These are phyloP conservation scores for Graphium colonna DNA, from an alignment of 2,888 invertebrate genomes.

Conservation along the genomic window DNA sequence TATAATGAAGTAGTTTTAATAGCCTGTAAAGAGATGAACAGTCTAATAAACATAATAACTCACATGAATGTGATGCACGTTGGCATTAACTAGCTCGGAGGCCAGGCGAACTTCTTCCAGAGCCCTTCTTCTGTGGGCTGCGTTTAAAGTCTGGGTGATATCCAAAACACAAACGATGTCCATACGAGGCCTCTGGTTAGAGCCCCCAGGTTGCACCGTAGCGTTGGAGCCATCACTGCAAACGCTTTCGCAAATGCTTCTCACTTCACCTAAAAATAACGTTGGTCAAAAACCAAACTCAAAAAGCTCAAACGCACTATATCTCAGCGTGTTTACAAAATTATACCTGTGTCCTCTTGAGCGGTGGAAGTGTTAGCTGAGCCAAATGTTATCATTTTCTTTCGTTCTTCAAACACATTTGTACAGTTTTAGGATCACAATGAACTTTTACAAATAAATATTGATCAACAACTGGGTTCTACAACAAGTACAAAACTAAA, in stretches of 20 bases:
- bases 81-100: slow-evolving; percentile 88
- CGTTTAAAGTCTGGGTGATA: slow-evolving; percentile 85
- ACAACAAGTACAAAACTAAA: slow-evolving; percentile 35
- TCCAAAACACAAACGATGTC: slow-evolving; percentile 95
- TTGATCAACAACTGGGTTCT: slow-evolving; percentile 30
- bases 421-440: slow-evolving; percentile 56
- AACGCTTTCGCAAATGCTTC: slow-evolving; percentile 75
- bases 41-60: too few relatives aligned
- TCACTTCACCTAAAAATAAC: slow-evolving; percentile 63
- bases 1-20: too few relatives aligned
- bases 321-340: slow-evolving; percentile 30
- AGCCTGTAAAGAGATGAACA: too few relatives aligned
- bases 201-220: slow-evolving; percentile 63
- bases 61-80: slow-evolving; percentile 91
- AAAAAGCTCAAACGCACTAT: not conserved
- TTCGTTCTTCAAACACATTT: slow-evolving; percentile 57
- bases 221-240: slow-evolving; percentile 77
- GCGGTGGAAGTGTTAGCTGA: slow-evolving; percentile 61
- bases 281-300: slow-evolving; percentile 28
- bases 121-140: slow-evolving; percentile 88
- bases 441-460: slow-evolving; percentile 54
- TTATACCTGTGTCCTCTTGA: slow-evolving; percentile 67
- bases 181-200: slow-evolving; percentile 83
- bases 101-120: slow-evolving; percentile 92
- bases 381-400: slow-evolving; percentile 74